Base-by-base conservation (phyloP, 35 echinoderm and acorn worm species). In the Ptychodera flava region DNA sequence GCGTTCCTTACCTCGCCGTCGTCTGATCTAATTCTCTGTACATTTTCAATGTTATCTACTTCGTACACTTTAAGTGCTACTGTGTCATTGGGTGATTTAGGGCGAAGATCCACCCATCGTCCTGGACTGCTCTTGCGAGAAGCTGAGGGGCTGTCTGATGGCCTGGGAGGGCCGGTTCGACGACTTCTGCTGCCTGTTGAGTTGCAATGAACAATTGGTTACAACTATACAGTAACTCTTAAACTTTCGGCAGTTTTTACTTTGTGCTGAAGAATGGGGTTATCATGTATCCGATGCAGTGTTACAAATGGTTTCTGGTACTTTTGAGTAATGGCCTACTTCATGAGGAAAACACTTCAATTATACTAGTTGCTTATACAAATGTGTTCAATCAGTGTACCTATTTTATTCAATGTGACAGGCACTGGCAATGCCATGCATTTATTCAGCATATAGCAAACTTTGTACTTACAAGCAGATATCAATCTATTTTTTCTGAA, bases 1-100 rank as follows among this genome's bases (percentile, higher is more conserved):
- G 28, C 28, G 45, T 6, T 35, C 79, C 91, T 91, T 79, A 97
- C 94, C 94, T 97, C 93, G 77, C 92, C 82, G 29, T 88, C 77
- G 78, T 97, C 94, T 80, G 94, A 35, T 84, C 87, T 93, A 36
- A 93, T 91, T 37, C 90, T 89, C 16, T 88, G 80, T 31, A 97
- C 79, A 36, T 86, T 90, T 38, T 99, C 76, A 12, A 90, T 85
- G 38, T 99, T 91, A 86, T 99, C 96, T 1, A 99, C 96, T 81
- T 99, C 93, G 85, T 99, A 99, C 0, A 99, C 90, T 77, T 99
- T 99, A 64, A 99, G 89, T 82, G 92, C 96, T 16, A 99, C 91
- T 30, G 90, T 90, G 12, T 89, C 88, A 33, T 93, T 89, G 36
- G 89, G 87, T 38, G 93, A 90, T 78, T 92, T 90, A 16, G 96